Evolutionary conservation across 2,888 invertebrate genomes (phyloP).

Genomic region (Phasia obesa): DNA sequence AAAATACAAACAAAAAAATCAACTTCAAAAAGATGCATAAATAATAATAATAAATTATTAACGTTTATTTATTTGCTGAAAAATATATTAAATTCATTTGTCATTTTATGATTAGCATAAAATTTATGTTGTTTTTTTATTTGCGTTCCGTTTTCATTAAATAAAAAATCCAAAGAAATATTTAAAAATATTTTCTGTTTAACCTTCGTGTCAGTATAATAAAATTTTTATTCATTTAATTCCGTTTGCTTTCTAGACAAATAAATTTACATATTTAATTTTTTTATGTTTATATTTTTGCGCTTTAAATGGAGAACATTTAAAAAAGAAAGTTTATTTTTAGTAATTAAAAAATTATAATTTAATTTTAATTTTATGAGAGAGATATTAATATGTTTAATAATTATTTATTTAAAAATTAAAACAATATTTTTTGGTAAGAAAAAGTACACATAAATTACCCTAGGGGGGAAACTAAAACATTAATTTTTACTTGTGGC

Average conservation of each 20-base stretch:
- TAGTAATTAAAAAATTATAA: too few species aligned
- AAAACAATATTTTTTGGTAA: too few species aligned
- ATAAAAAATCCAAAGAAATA: not conserved
- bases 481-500: too few species aligned
- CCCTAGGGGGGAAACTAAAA: too few species aligned
- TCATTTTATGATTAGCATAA: constrained; percentile 62
- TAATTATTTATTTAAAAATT: too few species aligned
- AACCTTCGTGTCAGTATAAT: not conserved
- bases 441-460: too few species aligned
- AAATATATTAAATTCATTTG: constrained; percentile 47
- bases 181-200: not conserved
- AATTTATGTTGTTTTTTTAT: constrained; percentile 23
- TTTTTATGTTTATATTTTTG: too few species aligned
- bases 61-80: not conserved
- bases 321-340: too few species aligned
- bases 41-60: not conserved
- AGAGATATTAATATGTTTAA: too few species aligned
- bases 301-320: too few species aligned
- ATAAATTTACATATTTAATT: too few species aligned
- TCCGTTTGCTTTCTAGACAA: not conserved
- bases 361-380: too few species aligned
- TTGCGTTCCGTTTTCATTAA: not conserved
- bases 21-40: not conserved
- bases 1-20: constrained; percentile 8
- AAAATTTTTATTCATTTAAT: not conserved